Evolutionary conservation across 2,888 invertebrate species (phyloP).

Genomic region (Cacoxenus indagator): DNA sequence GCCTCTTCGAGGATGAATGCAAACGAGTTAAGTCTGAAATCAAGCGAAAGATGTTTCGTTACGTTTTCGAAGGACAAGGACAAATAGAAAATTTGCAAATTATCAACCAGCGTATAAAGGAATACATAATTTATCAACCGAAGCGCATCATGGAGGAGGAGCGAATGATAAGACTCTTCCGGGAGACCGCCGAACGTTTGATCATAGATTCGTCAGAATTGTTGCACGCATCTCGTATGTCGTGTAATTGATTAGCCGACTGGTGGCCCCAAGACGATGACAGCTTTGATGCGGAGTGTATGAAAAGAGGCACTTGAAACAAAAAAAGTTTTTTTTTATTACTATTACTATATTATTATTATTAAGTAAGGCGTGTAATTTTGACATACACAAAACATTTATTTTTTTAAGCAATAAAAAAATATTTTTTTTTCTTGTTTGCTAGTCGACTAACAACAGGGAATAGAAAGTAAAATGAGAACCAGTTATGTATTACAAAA

Average conservation of each 20-base stretch:
- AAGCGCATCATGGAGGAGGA: conserved; percentile 44
- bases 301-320: too few relatives aligned
- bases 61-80: not conserved
- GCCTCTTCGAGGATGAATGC: conserved; percentile 34
- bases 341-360: too few relatives aligned
- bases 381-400: too few relatives aligned
- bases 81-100: conserved; percentile 13
- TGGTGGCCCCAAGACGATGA: too few relatives aligned
- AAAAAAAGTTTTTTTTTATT: too few relatives aligned
- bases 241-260: not conserved
- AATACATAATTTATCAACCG: conserved; percentile 30
- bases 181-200: conserved; percentile 49
- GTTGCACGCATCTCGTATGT: conserved; percentile 45
- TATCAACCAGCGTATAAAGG: not conserved
- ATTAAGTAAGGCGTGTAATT: too few relatives aligned
- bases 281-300: too few relatives aligned
- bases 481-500: too few relatives aligned
- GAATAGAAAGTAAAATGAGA: too few relatives aligned
- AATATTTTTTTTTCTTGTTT: too few relatives aligned
- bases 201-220: conserved; percentile 47
- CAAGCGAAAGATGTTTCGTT: conserved; percentile 21
- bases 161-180: conserved; percentile 48
- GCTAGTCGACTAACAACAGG: too few relatives aligned
- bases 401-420: too few relatives aligned
- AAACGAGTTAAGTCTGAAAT: conserved; percentile 39